A percentile compares a stretch with the other conserved stretches of the same genome.
Evolutionary conservation across 1,140 invertebrate genomes (phyloP).

Genomic region (Harlomillsia oculata): DNA sequence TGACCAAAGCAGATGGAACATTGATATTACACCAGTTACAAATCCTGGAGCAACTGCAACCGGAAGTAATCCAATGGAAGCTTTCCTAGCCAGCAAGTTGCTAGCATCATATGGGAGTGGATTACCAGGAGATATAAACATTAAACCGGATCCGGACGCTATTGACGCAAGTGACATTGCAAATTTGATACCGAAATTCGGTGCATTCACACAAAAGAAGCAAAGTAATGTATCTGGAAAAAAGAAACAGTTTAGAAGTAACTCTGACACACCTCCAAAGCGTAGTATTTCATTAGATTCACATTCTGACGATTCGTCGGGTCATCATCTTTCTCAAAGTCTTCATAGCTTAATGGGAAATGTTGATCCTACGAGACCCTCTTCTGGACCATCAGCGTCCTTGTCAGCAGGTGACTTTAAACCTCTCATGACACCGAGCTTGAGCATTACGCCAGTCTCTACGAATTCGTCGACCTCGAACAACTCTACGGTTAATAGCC

Average conservation of each 20-base stretch:
- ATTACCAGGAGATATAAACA: too few species aligned
- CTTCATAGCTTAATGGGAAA: conserved; percentile 7
- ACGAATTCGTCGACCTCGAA: conserved; percentile 40
- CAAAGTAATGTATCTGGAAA: background rate
- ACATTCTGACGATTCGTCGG: background rate
- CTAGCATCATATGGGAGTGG: too few species aligned
- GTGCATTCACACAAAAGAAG: background rate
- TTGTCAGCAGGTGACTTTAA: conserved; percentile 10
- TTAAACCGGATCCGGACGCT: too few species aligned
- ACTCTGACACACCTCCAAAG: conserved; percentile 17
- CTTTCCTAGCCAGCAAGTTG: background rate
- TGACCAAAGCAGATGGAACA: conserved; percentile 33
- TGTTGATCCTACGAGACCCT: background rate
- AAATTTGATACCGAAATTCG: too few species aligned
- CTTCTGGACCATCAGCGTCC: background rate
- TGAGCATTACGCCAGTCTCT: conserved; percentile 67
- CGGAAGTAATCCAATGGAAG: background rate
- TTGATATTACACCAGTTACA: conserved; percentile 32
- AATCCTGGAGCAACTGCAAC: background rate
- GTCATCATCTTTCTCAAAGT: conserved; percentile 7
- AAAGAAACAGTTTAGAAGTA: background rate
- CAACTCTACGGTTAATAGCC: conserved; percentile 45
- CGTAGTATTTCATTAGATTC: conserved; percentile 28
- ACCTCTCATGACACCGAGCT: conserved; percentile 53
- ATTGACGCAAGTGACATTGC: too few species aligned